Evolutionary conservation across 2,888 invertebrate species (phyloP), one percentile per base, ranked within the genome.

Genomic region (Selenia dentaria): DNA sequence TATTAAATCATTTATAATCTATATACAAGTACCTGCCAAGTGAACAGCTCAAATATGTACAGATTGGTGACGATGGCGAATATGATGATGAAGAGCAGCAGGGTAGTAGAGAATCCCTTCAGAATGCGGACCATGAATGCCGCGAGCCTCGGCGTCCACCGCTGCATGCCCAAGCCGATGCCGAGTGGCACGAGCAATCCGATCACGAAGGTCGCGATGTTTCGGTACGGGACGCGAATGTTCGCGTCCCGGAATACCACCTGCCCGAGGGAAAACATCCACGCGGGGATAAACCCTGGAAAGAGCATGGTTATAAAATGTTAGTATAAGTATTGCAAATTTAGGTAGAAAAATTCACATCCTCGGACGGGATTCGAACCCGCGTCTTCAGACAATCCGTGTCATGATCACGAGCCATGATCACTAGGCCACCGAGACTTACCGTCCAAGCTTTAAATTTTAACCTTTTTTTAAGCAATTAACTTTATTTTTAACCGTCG

Each of bases 1-100:
- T n/a, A n/a, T n/a, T n/a, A n/a, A n/a, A n/a, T n/a, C n/a, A n/a
- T n/a, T n/a, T n/a, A n/a, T n/a, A n/a, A n/a, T n/a, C n/a, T n/a
- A n/a, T n/a, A n/a, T n/a, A n/a, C n/a, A n/a, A n/a, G n/a, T n/a
- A 97, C 97, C 93, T 93, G 89, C 96, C 96, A 97, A 1, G 95
- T 95, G 76, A 98, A 97, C 58, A 98, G 83, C 71, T 95, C 85
- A 74, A 98, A 98, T 42, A 98, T 93, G 79, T 97, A 98, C 36
- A 96, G 78, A 82, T 98, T 98, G n/a, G 97, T 95, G 43, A 95
- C 92, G 29, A 97, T 94, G 0, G 98, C 98, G 79, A 98, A 97
- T 3, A 95, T 78, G 2, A 98, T 92, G 54, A 98, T 97, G 68
- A 97, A 96, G 6, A 97, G 66, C 51, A 98, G 94, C 38, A 98